Conservation (phyloP, 2,888 invertebrate species). For the Zeuzera pyrina region DNA sequence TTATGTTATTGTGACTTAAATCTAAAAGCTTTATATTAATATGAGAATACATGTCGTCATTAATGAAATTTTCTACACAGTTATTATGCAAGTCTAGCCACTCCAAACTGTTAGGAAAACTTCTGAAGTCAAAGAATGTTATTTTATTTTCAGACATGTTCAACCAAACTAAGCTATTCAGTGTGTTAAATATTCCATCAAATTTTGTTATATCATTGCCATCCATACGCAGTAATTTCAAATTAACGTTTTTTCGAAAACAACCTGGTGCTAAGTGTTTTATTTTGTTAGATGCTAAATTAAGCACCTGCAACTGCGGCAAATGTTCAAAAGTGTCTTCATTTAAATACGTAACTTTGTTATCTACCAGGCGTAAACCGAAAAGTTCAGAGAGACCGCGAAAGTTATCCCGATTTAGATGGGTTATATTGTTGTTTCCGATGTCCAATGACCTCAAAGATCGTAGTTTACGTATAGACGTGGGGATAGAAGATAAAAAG, state of each 20-base stretch:
- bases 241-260: conserved; percentile 79
- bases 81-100: conserved; percentile 88
- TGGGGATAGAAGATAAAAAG: conserved; percentile 76
- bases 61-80: conserved; percentile 76
- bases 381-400: conserved; percentile 81
- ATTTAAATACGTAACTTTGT: conserved; percentile 82
- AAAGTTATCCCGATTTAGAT: conserved; percentile 81
- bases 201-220: conserved; percentile 82
- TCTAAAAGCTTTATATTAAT: conserved; percentile 81
- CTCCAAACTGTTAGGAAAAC: conserved; percentile 81
- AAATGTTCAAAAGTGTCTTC: conserved; percentile 82
- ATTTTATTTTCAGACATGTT: conserved; percentile 87
- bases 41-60: conserved; percentile 66
- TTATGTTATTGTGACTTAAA: conserved; percentile 80
- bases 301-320: conserved; percentile 83
- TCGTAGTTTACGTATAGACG: conserved; percentile 77
- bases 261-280: conserved; percentile 81
- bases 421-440: conserved; percentile 84
- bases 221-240: conserved; percentile 83
- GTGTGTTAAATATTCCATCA: conserved; percentile 80
- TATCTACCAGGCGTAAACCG: conserved; percentile 85
- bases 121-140: conserved; percentile 82
- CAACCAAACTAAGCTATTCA: conserved; percentile 82
- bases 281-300: conserved; percentile 85
- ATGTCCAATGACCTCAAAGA: conserved; percentile 84